A percentile compares a stretch with the other conserved stretches of the same genome.
Evolutionary conservation across 2,797 vertebrate genomes (phyloP).

Genomic region (Microcaecilia unicolor): DNA sequence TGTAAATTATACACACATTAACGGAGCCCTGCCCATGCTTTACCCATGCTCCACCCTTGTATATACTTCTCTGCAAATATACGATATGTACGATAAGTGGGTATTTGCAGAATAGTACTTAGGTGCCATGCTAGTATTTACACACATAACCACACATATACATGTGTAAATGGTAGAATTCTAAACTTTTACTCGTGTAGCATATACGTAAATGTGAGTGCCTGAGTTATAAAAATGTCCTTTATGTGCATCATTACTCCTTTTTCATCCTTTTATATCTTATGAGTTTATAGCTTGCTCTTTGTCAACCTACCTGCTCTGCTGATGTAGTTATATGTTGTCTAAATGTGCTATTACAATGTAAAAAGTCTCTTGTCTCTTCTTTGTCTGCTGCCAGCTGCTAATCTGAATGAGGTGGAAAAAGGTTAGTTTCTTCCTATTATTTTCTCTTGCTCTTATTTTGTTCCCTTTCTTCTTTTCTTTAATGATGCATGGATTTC

Average conservation of each 20-base stretch:
- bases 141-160: too few relatives aligned
- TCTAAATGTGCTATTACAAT: slow-evolving; percentile 55
- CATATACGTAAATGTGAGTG: too few relatives aligned
- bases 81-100: too few relatives aligned
- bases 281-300: slow-evolving; percentile 32
- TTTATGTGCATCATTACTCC: slow-evolving; percentile 21
- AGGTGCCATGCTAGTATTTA: too few relatives aligned
- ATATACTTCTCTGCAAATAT: too few relatives aligned
- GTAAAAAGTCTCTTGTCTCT: slow-evolving; percentile 75
- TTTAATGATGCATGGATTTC: slow-evolving; percentile 39
- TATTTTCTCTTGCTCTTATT: slow-evolving; percentile 50
- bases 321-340: slow-evolving; percentile 41
- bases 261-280: slow-evolving; percentile 38
- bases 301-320: slow-evolving; percentile 33
- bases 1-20: too few relatives aligned
- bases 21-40: too few relatives aligned
- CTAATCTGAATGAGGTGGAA: slow-evolving; percentile 99
- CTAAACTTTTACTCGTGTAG: too few relatives aligned
- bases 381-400: slow-evolving; percentile 84
- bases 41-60: too few relatives aligned
- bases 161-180: too few relatives aligned
- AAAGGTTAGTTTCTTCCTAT: slow-evolving; percentile 91
- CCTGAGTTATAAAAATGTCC: too few relatives aligned
- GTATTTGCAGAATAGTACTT: too few relatives aligned
- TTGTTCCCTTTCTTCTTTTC: slow-evolving; percentile 16